Conservation (phyloP, 2,113 vertebrate species). For the Australoheros scitulus region DNA sequence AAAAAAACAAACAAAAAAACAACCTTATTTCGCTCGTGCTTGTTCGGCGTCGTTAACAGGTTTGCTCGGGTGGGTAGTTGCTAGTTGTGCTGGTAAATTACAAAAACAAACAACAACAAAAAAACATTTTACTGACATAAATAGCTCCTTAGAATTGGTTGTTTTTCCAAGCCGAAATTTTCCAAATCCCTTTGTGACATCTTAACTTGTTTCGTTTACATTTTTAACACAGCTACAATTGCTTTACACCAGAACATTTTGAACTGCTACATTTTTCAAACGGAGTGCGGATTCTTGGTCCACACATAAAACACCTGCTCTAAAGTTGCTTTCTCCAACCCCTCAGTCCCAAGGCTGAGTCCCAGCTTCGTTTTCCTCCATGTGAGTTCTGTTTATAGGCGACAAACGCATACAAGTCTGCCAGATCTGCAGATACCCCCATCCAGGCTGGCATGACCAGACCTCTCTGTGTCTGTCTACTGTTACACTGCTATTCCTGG, state of each 20-base stretch:
- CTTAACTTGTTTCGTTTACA: fast-evolving
- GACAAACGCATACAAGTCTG: constrained; percentile 57
- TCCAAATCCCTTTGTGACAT: background rate
- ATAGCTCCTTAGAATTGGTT: background rate
- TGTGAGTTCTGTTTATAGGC: constrained; percentile 66
- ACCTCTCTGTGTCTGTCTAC: constrained; percentile 64
- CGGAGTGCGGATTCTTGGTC: background rate
- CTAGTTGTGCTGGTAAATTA: background rate
- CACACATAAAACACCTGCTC: constrained; percentile 27
- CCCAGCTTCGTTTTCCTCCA: constrained; percentile 27
- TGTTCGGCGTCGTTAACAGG: background rate
- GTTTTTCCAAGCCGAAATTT: background rate
- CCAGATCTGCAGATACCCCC: constrained; percentile 38
- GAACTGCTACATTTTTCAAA: background rate
- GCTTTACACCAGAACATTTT: fast-evolving
- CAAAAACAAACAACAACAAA: background rate
- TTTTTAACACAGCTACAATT: fast-evolving
- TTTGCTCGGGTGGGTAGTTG: background rate
- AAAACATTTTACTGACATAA: background rate
- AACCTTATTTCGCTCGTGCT: background rate
- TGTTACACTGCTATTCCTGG: constrained; percentile 81
- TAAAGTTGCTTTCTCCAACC: background rate
- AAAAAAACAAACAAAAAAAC: too few species aligned
- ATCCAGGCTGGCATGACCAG: constrained; percentile 52
- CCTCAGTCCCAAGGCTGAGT: background rate